Base-by-base conservation (phyloP, 2,797 vertebrate genomes). In the Allochrocebus solatus region DNA sequence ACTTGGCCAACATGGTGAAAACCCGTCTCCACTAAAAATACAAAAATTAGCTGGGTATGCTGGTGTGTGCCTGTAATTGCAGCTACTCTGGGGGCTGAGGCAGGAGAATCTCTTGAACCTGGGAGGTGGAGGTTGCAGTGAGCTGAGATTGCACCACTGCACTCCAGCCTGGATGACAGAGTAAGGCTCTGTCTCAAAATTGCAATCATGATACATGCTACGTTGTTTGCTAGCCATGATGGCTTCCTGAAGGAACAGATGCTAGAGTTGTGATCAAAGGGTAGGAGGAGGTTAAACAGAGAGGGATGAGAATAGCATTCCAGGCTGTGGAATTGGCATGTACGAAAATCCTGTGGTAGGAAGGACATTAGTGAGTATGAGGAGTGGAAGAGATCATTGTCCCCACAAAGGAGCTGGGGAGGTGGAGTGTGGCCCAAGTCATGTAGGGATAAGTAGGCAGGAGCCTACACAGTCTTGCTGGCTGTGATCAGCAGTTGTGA, bases 1-100 rank as follows among this genome's bases (percentile, higher is more conserved):
- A 33, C 33, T 8, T 67, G 33, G 33, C 61, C 61, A n/a, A n/a
- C 16, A 2, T 9, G 0, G 33, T 4, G 33, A 67, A 67, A n/a
- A 67, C 8, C 61, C 17, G 1, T 67, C 7, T 67, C 16, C 33
- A 67, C 61, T 67, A 67, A 67, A 67, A 67, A 67, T n/a, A n/a
- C 7, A 67, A n/a, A 67, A 67, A n/a, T 17, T 67, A 67, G 8
- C 61, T n/a, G 33, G 16, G 1, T 1, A 19, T n/a, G 8, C 7
- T 67, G 61, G 33, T 8, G 0, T 2, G 0, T 4, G 1, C 61
- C 8, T n/a, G 33, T n/a, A 9, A 17, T n/a, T 67, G 61, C 61
- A n/a, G 33, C 61, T n/a, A n/a, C 61, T 67, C 17, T 16, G 61
- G 30, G 33, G 61, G 7, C 16, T 1, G 16, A 67, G 61, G 33